These are phyloP conservation scores for Tipula vernalis DNA, from an alignment of 2,888 invertebrate genomes.

Conservation along the genomic window DNA sequence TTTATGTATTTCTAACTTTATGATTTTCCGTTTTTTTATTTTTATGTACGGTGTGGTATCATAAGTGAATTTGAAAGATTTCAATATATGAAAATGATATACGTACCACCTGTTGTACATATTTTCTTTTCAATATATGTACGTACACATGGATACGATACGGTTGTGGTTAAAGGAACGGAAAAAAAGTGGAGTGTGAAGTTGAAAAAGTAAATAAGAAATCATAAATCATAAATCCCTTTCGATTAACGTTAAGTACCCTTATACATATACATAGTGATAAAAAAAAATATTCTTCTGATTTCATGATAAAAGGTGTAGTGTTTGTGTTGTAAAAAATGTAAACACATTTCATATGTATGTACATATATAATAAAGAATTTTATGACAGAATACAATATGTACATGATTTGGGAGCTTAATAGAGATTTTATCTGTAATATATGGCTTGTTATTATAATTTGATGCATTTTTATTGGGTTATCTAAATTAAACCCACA, in stretches of 20 bases:
- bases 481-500: not conserved
- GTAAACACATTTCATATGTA: not conserved
- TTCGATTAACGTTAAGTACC: not conserved
- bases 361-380: not conserved
- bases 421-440: not conserved
- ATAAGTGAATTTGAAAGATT: slow-evolving; percentile 5
- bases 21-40: not conserved
- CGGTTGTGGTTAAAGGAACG: not conserved
- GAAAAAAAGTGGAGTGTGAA: not conserved
- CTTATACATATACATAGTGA: not conserved
- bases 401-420: not conserved
- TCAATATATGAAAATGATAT: slow-evolving; percentile 8
- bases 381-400: not conserved
- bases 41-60: not conserved
- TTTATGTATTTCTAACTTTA: not conserved
- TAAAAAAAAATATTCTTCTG: not conserved
- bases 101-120: slow-evolving; percentile 4
- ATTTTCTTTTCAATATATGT: not conserved
- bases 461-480: not conserved
- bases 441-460: too few species aligned
- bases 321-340: not conserved
- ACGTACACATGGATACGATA: not conserved
- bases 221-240: slow-evolving; percentile 4
- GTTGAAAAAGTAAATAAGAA: not conserved
- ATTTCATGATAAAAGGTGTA: not conserved